Base-by-base conservation (phyloP, 2,888 invertebrate species). In the Scaeva pyrastri region DNA sequence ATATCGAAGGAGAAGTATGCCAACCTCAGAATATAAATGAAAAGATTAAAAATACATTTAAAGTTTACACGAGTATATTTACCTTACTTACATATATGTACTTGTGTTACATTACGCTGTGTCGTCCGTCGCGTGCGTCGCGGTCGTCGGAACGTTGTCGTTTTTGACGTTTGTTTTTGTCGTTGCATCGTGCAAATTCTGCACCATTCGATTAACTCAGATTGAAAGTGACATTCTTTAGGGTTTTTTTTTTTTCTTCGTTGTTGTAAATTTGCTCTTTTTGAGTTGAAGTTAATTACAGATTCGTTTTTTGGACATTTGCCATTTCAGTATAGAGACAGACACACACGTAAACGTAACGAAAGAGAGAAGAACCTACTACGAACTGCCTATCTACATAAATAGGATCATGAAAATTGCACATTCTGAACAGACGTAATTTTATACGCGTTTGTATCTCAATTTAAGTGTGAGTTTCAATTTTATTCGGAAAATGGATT, bases 11-110 rank as follows among this genome's bases (percentile, higher is more conserved):
- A 31, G 31, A 79, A 43, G 79, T 79, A 75, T 84, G 74, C 71
- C 78, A 79, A 75, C 62, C 43, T 64, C 31, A 31, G 79, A 75
- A 84, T 79, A 78, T 70, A 68, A 77, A 74, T 78, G 77, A 45
- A 39, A 48, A 31, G 60, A 74, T 78, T 77, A 78, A 83, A 74
- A 83, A 83, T 77, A 83, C 68, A 43, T 52, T 43, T 21, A 60
- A 11, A 6, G 12, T 7, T 39, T 58, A 21, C 31, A 1, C 8
- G 3, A n/a, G n/a, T n/a, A n/a, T n/a, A n/a, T n/a, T n/a, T 55
- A 31, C 55, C 14, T 14, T 11, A 10, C 4, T 8, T 48, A n/a
- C 12, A 12, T 39, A 39, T 10, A 39, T 3, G 4, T 48, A 8
- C 12, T 19, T 50, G 3, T 14, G 39, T 39, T 21, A 19, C 10